These are phyloP conservation scores for Phocoena sinus DNA, from an alignment of 2,113 vertebrate species.

Conservation along the genomic window DNA sequence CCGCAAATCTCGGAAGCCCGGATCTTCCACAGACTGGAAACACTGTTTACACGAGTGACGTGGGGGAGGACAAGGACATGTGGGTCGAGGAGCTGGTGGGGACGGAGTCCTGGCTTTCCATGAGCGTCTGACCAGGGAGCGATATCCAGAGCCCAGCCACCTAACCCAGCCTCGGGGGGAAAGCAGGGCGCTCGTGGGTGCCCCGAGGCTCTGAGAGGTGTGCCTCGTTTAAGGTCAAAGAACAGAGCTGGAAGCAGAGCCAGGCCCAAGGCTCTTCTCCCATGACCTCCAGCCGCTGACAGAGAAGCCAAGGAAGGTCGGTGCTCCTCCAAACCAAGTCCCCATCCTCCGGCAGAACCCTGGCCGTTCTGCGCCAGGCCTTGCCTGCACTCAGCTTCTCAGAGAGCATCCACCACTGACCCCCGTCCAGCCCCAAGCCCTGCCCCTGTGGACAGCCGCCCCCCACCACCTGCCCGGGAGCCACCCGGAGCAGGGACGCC, in stretches of 20 bases:
- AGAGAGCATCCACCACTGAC: background rate
- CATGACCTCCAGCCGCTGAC: background rate
- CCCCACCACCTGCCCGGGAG: background rate
- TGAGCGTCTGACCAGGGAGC: no score
- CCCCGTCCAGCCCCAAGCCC: background rate
- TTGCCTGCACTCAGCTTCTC: background rate
- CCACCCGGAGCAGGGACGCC: background rate
- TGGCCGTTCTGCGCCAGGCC: background rate
- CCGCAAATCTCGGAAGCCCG: no score
- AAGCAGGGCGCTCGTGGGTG: background rate
- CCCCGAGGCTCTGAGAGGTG: background rate
- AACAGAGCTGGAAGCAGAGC: background rate
- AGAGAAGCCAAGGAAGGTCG: background rate
- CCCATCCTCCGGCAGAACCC: background rate
- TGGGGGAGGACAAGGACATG: background rate
- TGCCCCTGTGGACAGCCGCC: background rate
- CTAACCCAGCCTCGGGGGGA: background rate
- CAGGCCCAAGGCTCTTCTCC: background rate
- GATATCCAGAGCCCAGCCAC: background rate
- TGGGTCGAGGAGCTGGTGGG: fast-evolving
- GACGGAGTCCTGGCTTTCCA: background rate
- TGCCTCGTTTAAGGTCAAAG: background rate
- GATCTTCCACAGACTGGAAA: background rate
- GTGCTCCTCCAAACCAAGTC: background rate
- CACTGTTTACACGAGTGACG: background rate